These are phyloP conservation scores for Papilio glaucus DNA, from an alignment of 1,140 invertebrate species.

Conservation along the genomic window DNA sequence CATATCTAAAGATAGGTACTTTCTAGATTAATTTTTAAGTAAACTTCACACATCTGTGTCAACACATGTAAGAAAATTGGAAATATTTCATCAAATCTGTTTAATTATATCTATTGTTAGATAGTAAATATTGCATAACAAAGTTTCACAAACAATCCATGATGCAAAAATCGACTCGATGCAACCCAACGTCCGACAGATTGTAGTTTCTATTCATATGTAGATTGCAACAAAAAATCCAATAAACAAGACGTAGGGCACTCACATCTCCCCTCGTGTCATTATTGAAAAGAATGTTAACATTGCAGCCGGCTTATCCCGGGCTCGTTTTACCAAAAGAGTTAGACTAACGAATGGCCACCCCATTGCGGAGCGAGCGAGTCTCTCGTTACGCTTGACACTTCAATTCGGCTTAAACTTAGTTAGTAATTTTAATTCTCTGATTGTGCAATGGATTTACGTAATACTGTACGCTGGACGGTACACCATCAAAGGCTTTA, in stretches of 20 bases:
- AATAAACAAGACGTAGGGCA: slow-evolving; percentile 81
- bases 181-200: slow-evolving; percentile 62
- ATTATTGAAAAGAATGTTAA: slow-evolving; percentile 83
- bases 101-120: not conserved
- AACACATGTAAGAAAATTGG: not conserved
- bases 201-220: slow-evolving; percentile 80
- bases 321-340: slow-evolving; percentile 82
- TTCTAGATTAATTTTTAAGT: too few species aligned
- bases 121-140: not conserved
- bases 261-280: slow-evolving; percentile 70
- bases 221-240: slow-evolving; percentile 83
- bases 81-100: not conserved
- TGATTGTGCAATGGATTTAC: slow-evolving; percentile 49
- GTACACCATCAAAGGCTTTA: slow-evolving; percentile 11
- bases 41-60: not conserved
- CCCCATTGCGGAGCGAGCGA: slow-evolving; percentile 59
- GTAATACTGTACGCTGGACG: slow-evolving; percentile 21
- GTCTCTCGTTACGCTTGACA: slow-evolving; percentile 76
- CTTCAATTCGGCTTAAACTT: slow-evolving; percentile 78
- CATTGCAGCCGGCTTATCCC: slow-evolving; percentile 76
- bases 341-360: slow-evolving; percentile 80
- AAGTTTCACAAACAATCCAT: slow-evolving; percentile 43
- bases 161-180: slow-evolving; percentile 56
- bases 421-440: slow-evolving; percentile 68
- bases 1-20: too few species aligned